phyloP scores from a whole-genome alignment of 1,140 invertebrate species.

The Drosophila pseudoananassae region DNA sequence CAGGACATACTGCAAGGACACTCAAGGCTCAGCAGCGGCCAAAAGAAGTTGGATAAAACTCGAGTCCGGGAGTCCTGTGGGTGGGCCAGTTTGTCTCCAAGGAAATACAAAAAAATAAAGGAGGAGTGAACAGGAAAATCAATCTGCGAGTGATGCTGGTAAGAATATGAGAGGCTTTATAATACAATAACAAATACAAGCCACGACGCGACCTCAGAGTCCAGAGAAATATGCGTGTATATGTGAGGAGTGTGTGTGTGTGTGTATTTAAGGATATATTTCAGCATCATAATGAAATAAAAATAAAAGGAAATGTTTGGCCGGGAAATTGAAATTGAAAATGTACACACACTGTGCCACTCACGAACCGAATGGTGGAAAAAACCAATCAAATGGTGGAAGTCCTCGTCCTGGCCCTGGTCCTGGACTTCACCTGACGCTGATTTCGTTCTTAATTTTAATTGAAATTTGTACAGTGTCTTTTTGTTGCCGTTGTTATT shows the following conservation, averaged over 20 bases:
- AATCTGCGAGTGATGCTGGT: conserved; percentile 61
- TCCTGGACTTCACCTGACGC: conserved; percentile 55
- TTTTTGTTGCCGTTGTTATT: conserved; percentile 5
- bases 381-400: conserved; percentile 76
- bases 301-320: conserved; percentile 61
- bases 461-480: conserved; percentile 60
- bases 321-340: conserved; percentile 42
- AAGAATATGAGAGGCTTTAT: conserved; percentile 48
- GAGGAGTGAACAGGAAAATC: conserved; percentile 58
- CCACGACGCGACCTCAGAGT: conserved; percentile 32
- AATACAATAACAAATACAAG: conserved; percentile 49
- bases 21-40: conserved; percentile 56
- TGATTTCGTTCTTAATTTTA: conserved; percentile 70
- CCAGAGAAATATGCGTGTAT: conserved; percentile 14
- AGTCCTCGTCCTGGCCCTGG: conserved; percentile 1
- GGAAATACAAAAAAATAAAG: conserved; percentile 75
- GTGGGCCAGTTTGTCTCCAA: conserved; percentile 73
- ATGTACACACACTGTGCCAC: conserved; percentile 11
- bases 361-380: conserved; percentile 49
- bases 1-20: conserved; percentile 64
- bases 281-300: conserved; percentile 65
- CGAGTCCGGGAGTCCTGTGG: conserved; percentile 44
- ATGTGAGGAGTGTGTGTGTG: neutral
- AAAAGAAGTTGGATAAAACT: conserved; percentile 74
- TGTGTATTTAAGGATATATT: conserved; percentile 17